Evolutionary conservation across 2,888 invertebrate genomes (phyloP), one percentile per base, ranked within the genome.

Genomic region (Drosophila ustulata): DNA sequence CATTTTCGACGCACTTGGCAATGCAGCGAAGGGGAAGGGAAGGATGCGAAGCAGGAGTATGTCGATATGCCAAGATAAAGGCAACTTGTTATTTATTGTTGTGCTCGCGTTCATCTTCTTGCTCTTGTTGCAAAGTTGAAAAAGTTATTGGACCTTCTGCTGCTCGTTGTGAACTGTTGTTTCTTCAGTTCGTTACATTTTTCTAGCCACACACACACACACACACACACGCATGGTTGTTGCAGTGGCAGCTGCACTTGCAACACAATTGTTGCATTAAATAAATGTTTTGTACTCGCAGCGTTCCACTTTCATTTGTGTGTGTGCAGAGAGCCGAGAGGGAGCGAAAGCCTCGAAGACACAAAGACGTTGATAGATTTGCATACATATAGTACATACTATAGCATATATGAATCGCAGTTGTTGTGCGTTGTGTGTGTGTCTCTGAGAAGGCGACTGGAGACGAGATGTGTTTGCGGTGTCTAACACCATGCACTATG

Each of bases 261-360:
- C 82, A 73, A 75, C 82, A 78, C 80, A 83, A 83, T 83, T 84
- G 85, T 84, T 80, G 88, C 83, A 87, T 87, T 84, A 78, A 75
- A 80, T 75, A 87, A 84, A 84, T 84, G 83, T 78, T 79, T 79
- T 76, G 67, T 71, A 62, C 74, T 56, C 76, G 34, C 26, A 46
- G 49, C 50, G 64, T 57, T 58, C 45, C 41, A 65, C 39, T 58
- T 53, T 26, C 25, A 23, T 26, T 56, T 62, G 47, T 61, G 59
- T 5, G 6, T 6, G 30, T 18, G 46, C 9, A 37, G 34, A 47
- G 4, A 18, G 18, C 18, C 2, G 18, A 18, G 18, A 1, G 41
- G 8, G 23, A 6, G 34, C 9, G 13, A 45, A 34, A 13, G 75
- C 53, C 71, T 71, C 43, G 23, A 51, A 72, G 72, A 62, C 84